Evolutionary conservation across 2,888 invertebrate species (phyloP).

Genomic region (Meghimatium bilineatum): DNA sequence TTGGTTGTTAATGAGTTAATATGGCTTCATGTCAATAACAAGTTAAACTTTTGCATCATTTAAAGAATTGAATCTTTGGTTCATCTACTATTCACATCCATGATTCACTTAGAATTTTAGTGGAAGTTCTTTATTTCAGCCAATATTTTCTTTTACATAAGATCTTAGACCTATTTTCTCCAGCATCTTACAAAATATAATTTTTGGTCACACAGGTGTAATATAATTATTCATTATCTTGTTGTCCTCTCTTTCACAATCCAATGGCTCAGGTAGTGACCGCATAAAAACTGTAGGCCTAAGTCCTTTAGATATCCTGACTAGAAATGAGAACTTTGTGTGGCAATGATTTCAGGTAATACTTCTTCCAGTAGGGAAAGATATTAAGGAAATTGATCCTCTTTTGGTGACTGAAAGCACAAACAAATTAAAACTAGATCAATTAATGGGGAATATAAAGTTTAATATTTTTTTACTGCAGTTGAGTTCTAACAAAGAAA

Average conservation of each 20-base stretch:
- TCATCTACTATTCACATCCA: not conserved
- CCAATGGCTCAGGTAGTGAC: not conserved
- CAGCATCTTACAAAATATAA: not conserved
- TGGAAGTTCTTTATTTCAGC: not conserved
- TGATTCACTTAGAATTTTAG: not conserved
- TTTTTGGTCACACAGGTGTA: not conserved
- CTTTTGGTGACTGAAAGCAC: conserved; percentile 14
- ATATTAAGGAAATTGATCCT: conserved; percentile 4
- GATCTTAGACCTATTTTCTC: not conserved
- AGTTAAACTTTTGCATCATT: too few relatives aligned
- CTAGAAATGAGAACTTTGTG: conserved; percentile 24
- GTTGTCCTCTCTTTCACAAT: not conserved
- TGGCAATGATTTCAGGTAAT: not conserved
- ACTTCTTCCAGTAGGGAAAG: not conserved
- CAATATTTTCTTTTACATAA: not conserved
- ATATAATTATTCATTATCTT: not conserved
- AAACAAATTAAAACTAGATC: not conserved
- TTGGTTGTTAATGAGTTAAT: too few relatives aligned
- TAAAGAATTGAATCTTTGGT: not conserved
- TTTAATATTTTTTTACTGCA: too few relatives aligned
- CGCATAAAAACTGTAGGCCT: not conserved
- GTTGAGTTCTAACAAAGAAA: too few relatives aligned
- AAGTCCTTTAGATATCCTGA: conserved; percentile 6
- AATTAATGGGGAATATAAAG: too few relatives aligned
- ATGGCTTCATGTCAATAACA: too few relatives aligned